These are phyloP conservation scores for Catonia carolina DNA, from an alignment of 2,888 invertebrate genomes.

Conservation along the genomic window DNA sequence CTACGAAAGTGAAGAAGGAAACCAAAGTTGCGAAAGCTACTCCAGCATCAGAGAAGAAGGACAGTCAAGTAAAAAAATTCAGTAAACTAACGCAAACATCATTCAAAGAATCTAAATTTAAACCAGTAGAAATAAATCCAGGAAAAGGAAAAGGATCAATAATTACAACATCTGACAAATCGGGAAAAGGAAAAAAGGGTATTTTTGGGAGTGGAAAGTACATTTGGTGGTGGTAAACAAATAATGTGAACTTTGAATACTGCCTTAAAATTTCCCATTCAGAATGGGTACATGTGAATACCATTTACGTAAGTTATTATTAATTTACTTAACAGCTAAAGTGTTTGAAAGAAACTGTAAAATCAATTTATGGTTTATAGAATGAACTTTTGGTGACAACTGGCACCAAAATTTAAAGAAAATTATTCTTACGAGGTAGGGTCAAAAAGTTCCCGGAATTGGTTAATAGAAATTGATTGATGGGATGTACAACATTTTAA, in stretches of 20 bases:
- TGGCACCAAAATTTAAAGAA: too few relatives aligned
- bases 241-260: background rate
- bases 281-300: too few relatives aligned
- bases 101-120: constrained; percentile 41
- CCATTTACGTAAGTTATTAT: too few relatives aligned
- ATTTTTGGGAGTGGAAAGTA: constrained; percentile 78
- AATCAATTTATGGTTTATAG: too few relatives aligned
- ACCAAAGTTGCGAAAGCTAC: constrained; percentile 68
- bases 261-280: background rate
- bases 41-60: constrained; percentile 25
- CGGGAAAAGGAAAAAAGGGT: constrained; percentile 65
- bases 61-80: constrained; percentile 14
- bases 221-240: constrained; percentile 66
- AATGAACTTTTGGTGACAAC: too few relatives aligned
- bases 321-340: too few relatives aligned
- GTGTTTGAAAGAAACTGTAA: too few relatives aligned
- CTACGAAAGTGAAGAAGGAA: constrained; percentile 70
- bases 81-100: constrained; percentile 21
- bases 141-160: constrained; percentile 23
- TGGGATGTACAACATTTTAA: too few relatives aligned
- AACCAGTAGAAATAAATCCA: constrained; percentile 23
- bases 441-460: too few relatives aligned
- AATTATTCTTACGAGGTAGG: too few relatives aligned
- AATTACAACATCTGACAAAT: constrained; percentile 31
- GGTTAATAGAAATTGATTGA: too few relatives aligned